phyloP scores from a whole-genome alignment of 2,797 vertebrate genomes.

The Muscicapa striata region DNA sequence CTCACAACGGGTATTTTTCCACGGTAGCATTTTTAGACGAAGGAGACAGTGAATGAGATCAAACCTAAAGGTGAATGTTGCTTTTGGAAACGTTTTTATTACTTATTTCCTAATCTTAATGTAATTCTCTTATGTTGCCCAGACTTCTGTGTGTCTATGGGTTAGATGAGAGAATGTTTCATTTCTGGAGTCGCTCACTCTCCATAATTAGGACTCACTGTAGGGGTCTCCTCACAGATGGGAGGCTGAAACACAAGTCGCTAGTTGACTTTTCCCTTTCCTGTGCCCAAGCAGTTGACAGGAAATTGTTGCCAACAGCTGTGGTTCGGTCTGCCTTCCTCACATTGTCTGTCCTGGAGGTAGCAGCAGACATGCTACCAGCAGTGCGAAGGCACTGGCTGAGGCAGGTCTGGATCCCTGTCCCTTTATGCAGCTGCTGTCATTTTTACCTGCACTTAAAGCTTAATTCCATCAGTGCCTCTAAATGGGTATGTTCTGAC shows the following conservation, averaged over 20 bases:
- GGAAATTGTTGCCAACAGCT: background rate
- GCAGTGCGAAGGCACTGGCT: background rate
- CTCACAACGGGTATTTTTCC: background rate
- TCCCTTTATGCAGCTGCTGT: background rate
- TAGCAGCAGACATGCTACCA: background rate
- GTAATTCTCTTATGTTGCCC: background rate
- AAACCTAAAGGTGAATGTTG: background rate
- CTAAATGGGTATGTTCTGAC: background rate
- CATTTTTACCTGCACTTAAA: background rate
- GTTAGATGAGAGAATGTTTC: background rate
- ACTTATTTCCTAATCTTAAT: background rate
- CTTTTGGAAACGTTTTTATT: background rate
- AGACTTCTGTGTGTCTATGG: background rate
- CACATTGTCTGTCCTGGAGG: background rate
- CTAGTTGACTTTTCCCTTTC: background rate
- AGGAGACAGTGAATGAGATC: background rate
- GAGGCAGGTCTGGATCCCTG: background rate
- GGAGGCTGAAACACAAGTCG: background rate
- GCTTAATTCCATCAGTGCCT: background rate
- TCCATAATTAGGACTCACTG: background rate
- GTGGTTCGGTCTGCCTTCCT: background rate
- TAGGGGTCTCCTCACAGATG: background rate
- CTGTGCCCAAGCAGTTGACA: background rate
- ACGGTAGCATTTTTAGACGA: background rate
- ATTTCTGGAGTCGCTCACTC: background rate